phyloP scores from a whole-genome alignment of 2,888 invertebrate genomes.

The Chloromyia formosa region DNA sequence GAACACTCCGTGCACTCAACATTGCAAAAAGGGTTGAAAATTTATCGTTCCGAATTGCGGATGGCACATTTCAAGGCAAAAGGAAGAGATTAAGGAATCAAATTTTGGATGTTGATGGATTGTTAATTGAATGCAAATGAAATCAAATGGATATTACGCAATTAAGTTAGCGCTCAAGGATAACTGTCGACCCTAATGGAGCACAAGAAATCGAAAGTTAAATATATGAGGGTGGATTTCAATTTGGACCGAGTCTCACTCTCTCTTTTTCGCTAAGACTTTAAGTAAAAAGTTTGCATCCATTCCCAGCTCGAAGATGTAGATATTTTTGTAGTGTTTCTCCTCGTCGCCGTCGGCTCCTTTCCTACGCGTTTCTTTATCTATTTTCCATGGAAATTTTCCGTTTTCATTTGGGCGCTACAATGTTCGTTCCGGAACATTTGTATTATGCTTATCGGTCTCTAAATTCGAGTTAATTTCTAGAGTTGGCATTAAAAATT shows the following conservation, averaged over 20 bases:
- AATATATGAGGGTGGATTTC: conserved; percentile 49
- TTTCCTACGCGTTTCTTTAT: no score
- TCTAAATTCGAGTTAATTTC: conserved; percentile 42
- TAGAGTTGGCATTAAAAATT: conserved; percentile 39
- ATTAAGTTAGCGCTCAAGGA: conserved; percentile 51
- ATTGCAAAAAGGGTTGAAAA: conserved; percentile 38
- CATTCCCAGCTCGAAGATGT: not conserved
- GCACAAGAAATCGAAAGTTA: conserved; percentile 49
- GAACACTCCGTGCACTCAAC: not conserved
- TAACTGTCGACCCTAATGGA: conserved; percentile 50
- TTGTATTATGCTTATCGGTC: conserved; percentile 43
- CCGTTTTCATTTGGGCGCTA: conserved; percentile 24
- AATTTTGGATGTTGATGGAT: conserved; percentile 55
- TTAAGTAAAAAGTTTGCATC: conserved; percentile 48
- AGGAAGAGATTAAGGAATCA: conserved; percentile 52
- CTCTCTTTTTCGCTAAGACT: conserved; percentile 42
- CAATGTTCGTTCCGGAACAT: conserved; percentile 40
- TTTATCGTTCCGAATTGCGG: conserved; percentile 29
- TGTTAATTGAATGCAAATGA: conserved; percentile 56
- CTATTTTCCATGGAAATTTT: conserved; percentile 28
- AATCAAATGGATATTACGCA: conserved; percentile 53
- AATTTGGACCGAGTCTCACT: not conserved
- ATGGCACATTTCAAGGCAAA: conserved; percentile 36
- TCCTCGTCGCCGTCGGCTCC: not conserved
- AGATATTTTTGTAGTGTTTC: conserved; percentile 9